phyloP scores from a whole-genome alignment of 2,888 invertebrate genomes.

The Eustalomyia histrio region DNA sequence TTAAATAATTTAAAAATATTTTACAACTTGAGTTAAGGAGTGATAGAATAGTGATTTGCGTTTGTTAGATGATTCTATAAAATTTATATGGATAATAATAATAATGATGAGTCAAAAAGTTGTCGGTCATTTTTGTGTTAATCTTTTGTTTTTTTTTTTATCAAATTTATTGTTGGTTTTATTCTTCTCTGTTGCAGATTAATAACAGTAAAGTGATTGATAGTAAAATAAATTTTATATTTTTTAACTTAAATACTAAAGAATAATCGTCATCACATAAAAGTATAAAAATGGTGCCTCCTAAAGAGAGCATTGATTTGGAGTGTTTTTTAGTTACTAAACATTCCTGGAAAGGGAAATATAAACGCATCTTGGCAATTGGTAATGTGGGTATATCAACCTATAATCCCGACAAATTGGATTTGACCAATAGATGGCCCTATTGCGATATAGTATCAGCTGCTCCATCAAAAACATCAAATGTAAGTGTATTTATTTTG shows the following conservation, averaged over 20 bases:
- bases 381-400: constrained; percentile 97
- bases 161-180: constrained; percentile 23
- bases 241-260: constrained; percentile 32
- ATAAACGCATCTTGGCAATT: constrained; percentile 97
- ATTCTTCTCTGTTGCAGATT: constrained; percentile 49
- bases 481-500: constrained; percentile 73
- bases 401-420: constrained; percentile 94
- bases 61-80: not conserved
- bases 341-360: constrained; percentile 99
- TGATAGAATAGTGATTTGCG: not conserved
- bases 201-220: constrained; percentile 42
- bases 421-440: constrained; percentile 96
- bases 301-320: constrained; percentile 94
- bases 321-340: constrained; percentile 98
- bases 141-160: constrained; percentile 23
- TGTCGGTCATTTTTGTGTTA: constrained; percentile 37
- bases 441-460: constrained; percentile 89
- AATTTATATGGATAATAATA: constrained; percentile 17
- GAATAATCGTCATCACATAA: constrained; percentile 5
- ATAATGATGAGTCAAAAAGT: constrained; percentile 57
- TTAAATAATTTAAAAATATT: constrained; percentile 13
- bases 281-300: constrained; percentile 72
- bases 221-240: constrained; percentile 36
- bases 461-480: constrained; percentile 82
- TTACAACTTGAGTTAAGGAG: not conserved